Evolutionary conservation across 2,113 vertebrate species (phyloP).

Genomic region (Oplegnathus fasciatus): DNA sequence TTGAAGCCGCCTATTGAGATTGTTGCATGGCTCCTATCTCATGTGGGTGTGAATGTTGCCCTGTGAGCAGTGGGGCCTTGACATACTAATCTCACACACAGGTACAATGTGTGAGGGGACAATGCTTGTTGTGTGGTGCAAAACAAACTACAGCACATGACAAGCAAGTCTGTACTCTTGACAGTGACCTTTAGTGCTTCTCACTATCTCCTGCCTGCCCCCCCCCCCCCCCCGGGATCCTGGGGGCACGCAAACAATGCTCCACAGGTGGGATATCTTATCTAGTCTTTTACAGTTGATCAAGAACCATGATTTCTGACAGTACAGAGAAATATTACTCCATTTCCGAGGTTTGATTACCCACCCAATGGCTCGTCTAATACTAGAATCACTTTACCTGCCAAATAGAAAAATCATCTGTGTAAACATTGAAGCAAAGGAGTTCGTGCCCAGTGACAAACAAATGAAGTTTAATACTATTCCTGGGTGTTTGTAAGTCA

Average conservation of each 20-base stretch:
- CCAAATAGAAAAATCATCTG: neutral
- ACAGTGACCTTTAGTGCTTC: slow-evolving; percentile 26
- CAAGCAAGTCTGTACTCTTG: neutral
- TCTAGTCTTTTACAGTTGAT: slow-evolving; percentile 1
- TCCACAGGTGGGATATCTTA: slow-evolving; percentile 35
- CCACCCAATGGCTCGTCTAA: neutral
- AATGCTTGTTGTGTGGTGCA: neutral
- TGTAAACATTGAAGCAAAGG: neutral
- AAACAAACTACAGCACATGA: slow-evolving; percentile 29
- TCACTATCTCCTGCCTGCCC: slow-evolving; percentile 30
- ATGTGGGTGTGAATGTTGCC: neutral
- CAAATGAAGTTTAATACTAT: neutral
- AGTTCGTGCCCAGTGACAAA: neutral
- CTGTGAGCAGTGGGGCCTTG: slow-evolving; percentile 3
- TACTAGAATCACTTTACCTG: neutral
- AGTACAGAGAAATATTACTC: neutral
- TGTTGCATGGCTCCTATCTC: neutral
- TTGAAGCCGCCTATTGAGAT: neutral
- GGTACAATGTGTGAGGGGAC: slow-evolving; percentile 23
- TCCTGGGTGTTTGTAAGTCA: neutral
- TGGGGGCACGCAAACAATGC: slow-evolving; percentile 18
- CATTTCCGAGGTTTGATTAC: neutral
- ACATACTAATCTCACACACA: slow-evolving; percentile 22
- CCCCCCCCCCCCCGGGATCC: no score
- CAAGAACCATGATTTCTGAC: neutral